phyloP scores from a whole-genome alignment of 2,888 invertebrate species.

The Oligia fasciuncula region DNA sequence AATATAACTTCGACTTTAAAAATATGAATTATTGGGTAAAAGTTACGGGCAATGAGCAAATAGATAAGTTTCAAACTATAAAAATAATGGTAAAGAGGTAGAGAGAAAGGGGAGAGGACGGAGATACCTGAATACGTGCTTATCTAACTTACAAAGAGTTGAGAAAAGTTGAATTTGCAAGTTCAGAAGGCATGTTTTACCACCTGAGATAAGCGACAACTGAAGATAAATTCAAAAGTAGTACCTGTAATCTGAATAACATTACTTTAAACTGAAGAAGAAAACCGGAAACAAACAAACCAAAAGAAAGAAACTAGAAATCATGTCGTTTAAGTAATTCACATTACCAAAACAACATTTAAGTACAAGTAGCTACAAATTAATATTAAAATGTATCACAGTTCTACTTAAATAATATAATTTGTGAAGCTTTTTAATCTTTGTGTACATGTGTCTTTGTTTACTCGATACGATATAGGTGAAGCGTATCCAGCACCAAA shows the following conservation, averaged over 20 bases:
- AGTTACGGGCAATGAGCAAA: conserved; percentile 17
- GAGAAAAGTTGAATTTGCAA: conserved; percentile 64
- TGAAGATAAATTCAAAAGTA: conserved; percentile 50
- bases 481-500: conserved; percentile 38
- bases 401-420: neutral
- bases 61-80: conserved; percentile 41
- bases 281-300: neutral
- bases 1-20: neutral
- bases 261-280: conserved; percentile 20
- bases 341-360: neutral
- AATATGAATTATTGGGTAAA: conserved; percentile 10
- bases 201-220: conserved; percentile 66
- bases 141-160: conserved; percentile 66
- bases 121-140: conserved; percentile 57
- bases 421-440: conserved; percentile 19
- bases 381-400: conserved; percentile 5
- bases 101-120: conserved; percentile 22
- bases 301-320: neutral
- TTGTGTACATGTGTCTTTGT: conserved; percentile 25
- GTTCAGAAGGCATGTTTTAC: conserved; percentile 64
- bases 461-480: conserved; percentile 23
- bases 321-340: conserved; percentile 4
- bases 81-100: conserved; percentile 36
- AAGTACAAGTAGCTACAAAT: neutral
- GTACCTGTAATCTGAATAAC: conserved; percentile 21